Evolutionary conservation across 1,140 invertebrate genomes (phyloP), one percentile per base, ranked within the genome.

Genomic region (Archivesica marissinica): DNA sequence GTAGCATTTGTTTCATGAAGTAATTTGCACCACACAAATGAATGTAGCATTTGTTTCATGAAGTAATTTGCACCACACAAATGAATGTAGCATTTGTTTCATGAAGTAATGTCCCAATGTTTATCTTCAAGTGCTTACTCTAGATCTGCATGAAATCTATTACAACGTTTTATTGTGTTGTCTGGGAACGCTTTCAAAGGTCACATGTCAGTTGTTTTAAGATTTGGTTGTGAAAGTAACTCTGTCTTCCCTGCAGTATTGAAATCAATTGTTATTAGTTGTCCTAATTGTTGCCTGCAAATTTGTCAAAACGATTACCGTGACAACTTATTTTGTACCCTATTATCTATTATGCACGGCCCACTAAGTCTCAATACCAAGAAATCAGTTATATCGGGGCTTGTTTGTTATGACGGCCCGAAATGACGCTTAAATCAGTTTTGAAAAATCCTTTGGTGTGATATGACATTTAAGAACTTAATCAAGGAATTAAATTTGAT

Each of bases 291-390:
- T 85, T 85, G 77, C n/a, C 33, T 64, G 77, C 50, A 79, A 38
- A 79, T 64, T 79, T 79, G 77, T 79, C 13, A 79, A 79, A 79
- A 66, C 25, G 77, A 79, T 79, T 79, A 64, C 77, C 77, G 4
- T 64, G 77, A 68, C 77, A 79, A 79, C 77, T 35, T 30, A n/a
- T 52, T 38, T 74, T 47, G 39, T 52, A 75, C 33, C 35, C 13
- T 1, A 30, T 33, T 6, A 56, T 38, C 20, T 76, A 30, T 59
- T 59, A 76, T 59, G 38, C 20, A 64, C 23, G 38, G 59, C 38
- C 30, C 30, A 17, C 38, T 13, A 35, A 1, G 23, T 64, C 59
- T 17, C 59, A 35, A 64, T 35, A 28, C 38, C 25, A 30, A 23
- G 38, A 25, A 28, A 28, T 30, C 25, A 47, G 41, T 72, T 44